Evolutionary conservation across 2,113 vertebrate species (phyloP).

Genomic region (Anthoscopus minutus): DNA sequence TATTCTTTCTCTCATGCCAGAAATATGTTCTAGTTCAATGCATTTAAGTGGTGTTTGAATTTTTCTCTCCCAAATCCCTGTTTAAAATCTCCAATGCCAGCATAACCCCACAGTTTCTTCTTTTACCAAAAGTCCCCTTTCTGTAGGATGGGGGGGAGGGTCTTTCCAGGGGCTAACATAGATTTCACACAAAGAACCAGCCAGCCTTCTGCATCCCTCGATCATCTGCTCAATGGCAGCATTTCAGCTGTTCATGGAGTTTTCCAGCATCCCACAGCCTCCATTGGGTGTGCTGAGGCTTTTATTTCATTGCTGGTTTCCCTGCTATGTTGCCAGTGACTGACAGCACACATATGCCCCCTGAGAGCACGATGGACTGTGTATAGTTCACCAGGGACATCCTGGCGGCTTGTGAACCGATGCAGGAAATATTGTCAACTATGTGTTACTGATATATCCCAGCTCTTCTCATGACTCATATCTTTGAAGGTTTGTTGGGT

Average conservation of each 20-base stretch:
- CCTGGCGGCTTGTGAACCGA: not conserved
- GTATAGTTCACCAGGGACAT: not conserved
- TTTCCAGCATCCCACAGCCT: not conserved
- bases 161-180: not conserved
- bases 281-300: not conserved
- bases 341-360: constrained; percentile 29
- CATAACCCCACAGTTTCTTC: not conserved
- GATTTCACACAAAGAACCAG: not conserved
- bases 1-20: not conserved
- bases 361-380: not conserved
- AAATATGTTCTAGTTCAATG: not conserved
- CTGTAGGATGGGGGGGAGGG: not conserved
- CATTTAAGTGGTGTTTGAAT: not conserved
- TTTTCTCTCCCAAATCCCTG: not conserved
- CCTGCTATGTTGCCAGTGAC: not conserved
- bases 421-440: constrained; percentile 52
- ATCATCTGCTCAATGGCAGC: not conserved
- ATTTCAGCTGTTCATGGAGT: not conserved
- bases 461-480: constrained; percentile 46
- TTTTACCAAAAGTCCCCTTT: not conserved
- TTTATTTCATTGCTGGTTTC: constrained; percentile 19
- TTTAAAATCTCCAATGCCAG: not conserved
- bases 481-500: not conserved
- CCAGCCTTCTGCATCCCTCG: not conserved
- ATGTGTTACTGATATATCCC: constrained; percentile 56